Percentiles rank a stretch among this genome's conserved stretches.
Conservation (phyloP, 2,888 invertebrate species). For the Tenthredo mesomela region DNA sequence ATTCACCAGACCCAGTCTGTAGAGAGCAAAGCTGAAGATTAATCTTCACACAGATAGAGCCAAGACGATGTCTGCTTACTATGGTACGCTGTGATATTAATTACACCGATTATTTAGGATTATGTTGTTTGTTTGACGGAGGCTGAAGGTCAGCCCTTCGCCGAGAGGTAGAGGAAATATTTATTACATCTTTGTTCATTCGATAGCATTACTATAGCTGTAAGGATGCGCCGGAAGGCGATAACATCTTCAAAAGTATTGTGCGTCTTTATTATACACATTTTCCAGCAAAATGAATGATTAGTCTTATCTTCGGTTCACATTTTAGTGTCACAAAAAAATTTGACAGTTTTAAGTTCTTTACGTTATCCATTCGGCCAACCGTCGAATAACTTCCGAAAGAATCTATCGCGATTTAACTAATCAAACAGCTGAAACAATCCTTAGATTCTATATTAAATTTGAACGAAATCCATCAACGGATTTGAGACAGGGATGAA, state of each 20-base stretch:
- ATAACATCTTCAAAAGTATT: constrained; percentile 3
- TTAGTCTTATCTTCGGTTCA: neutral
- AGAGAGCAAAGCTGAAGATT: constrained; percentile 16
- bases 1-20: neutral
- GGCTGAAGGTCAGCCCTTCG: constrained; percentile 35
- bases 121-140: constrained; percentile 49
- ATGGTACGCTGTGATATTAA: constrained; percentile 45
- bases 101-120: constrained; percentile 45
- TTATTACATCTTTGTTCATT: constrained; percentile 45
- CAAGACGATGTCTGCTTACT: constrained; percentile 13
- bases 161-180: constrained; percentile 20
- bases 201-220: constrained; percentile 17
- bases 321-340: neutral
- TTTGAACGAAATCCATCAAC: too few species aligned
- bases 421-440: neutral
- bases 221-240: constrained; percentile 12
- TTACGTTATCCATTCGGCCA: neutral
- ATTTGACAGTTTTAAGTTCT: neutral
- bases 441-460: neutral
- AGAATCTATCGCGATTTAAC: neutral
- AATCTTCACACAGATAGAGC: constrained; percentile 28
- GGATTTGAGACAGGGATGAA: too few species aligned
- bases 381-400: too few species aligned
- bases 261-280: neutral
- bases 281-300: neutral